Base-by-base conservation (phyloP, 1,140 invertebrate species). In the Drosophila lini region DNA sequence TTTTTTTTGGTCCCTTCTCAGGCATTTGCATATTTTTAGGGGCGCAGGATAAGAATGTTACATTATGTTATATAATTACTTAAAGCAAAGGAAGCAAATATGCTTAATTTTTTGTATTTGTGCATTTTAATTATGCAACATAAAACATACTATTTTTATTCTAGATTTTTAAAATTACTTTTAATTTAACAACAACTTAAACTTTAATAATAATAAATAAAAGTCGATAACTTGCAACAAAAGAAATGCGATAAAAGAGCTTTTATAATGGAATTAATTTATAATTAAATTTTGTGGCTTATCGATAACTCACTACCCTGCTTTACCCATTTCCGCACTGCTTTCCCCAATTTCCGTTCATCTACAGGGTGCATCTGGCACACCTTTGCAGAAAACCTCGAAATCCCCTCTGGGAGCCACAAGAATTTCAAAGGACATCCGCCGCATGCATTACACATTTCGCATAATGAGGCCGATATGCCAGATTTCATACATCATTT, bases 391-490 rank as follows among this genome's bases (percentile, higher is more conserved):
- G 44, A 9, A 41, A 53, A 48, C 28, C 52, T 13, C 25, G 38
- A 40, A 50, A 3, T 40, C 25, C 28, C 68, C 36, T 11, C 6
- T 16, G 68, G 68, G 65, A 70, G 8, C 41, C 6, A 13, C 15
- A 71, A 41, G 69, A 41, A 50, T 71, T 71, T 59, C 67, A 59
- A 71, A 59, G 67, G 19, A 38, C 44, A 13, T 47, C 40, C 62
- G 38, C 42, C 65, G 52, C 68, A 50, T 71, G 65, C 69, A 71
- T 71, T 71, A 59, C 69, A 59, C 69, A 71, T 50, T 82, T 83
- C 78, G 76, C 80, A 83, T 84, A 82, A 82, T 82, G 70, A 82
- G 70, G 47, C 52, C 60, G 80, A 82, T 82, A 84, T 83, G 55
- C 68, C 67, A 38, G 59, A 53, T 25, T 34, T 34, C 58, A 61